These are phyloP conservation scores for Zaprionus inermis DNA, from an alignment of 1,140 invertebrate species.

Conservation along the genomic window DNA sequence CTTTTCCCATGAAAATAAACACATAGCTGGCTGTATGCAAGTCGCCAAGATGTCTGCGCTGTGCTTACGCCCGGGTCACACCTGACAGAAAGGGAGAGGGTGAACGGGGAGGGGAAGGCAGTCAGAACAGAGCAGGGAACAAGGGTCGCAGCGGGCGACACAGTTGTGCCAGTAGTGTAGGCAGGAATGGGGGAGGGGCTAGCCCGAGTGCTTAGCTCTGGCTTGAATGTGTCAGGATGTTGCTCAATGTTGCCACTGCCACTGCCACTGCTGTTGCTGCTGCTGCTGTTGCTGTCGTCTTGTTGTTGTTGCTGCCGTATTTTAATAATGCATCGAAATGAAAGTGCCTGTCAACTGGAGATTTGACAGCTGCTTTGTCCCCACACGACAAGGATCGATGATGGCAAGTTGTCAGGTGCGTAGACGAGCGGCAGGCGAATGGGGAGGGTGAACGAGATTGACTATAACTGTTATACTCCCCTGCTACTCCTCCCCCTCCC, in stretches of 20 bases:
- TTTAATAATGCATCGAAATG: slow-evolving; percentile 82
- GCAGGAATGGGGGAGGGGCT: slow-evolving; percentile 5
- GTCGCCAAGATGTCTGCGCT: slow-evolving; percentile 78
- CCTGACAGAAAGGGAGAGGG: slow-evolving; percentile 43
- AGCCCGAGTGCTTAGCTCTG: slow-evolving; percentile 21
- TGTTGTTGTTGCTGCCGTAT: slow-evolving; percentile 56
- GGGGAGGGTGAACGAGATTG: not conserved
- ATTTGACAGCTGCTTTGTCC: slow-evolving; percentile 64
- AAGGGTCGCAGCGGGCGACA: slow-evolving; percentile 1
- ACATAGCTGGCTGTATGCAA: slow-evolving; percentile 63
- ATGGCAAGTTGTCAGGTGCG: slow-evolving; percentile 52
- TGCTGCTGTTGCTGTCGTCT: not conserved
- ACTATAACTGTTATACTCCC: not conserved
- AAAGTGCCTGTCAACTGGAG: slow-evolving; percentile 80
- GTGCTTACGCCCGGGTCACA: slow-evolving; percentile 46
- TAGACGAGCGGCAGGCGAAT: not conserved
- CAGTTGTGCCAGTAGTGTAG: not conserved
- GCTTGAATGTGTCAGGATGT: slow-evolving; percentile 67
- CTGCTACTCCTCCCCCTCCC: not conserved
- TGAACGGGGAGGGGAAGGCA: slow-evolving; percentile 1
- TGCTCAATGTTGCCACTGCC: slow-evolving; percentile 38
- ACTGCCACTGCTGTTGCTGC: slow-evolving; percentile 15
- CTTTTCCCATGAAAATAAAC: slow-evolving; percentile 81
- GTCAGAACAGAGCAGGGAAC: no score
- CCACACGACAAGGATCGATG: slow-evolving; percentile 75